Base-by-base conservation (phyloP, 2,888 invertebrate species). In the Mycalesis mineus region DNA sequence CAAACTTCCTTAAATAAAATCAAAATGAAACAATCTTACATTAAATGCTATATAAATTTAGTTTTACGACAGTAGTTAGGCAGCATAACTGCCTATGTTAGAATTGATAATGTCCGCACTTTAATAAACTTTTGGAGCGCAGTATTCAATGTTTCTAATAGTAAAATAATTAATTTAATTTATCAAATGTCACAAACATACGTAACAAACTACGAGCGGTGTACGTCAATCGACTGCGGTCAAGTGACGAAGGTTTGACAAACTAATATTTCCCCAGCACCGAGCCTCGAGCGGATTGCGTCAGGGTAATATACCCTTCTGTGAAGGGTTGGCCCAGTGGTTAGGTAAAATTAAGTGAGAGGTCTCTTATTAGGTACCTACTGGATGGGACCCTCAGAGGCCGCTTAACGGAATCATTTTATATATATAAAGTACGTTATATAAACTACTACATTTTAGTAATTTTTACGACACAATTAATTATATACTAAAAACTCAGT, bases 181-280 rank as follows among this genome's bases (percentile, higher is more conserved):
- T 22, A 22, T 22, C 3, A 22, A 22, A 22, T 22, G 22, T 22
- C 22, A 22, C 22, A 22, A 5, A 22, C 22, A 22, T 37, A 36
- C 36, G 9, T 11, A 36, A 11, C 9, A 40, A 7, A 13, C 15
- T 41, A 22, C 5, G 22, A 22, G 22, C 40, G 9, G 31, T 47
- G 14, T 8, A 3, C 29, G 45, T 45, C 45, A 45, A 45, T 47
- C 47, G 49, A 37, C 14, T 14, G 49, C 28, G 39, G 49, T 49
- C 8, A 37, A 39, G 13, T 39, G 49, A 49, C 49, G 49, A 49
- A 49, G 49, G 49, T 49, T 49, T 37, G 49, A 49, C 49, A 39
- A 49, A 37, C 37, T 49, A 49, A 49, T 49, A 39, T 49, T 49
- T 13, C 9, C 13, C 28, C 39, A 13, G 49, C 28, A 22, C 39